Conservation (phyloP, 2,797 vertebrate species). For the Rhabdophis nuchalis region DNA sequence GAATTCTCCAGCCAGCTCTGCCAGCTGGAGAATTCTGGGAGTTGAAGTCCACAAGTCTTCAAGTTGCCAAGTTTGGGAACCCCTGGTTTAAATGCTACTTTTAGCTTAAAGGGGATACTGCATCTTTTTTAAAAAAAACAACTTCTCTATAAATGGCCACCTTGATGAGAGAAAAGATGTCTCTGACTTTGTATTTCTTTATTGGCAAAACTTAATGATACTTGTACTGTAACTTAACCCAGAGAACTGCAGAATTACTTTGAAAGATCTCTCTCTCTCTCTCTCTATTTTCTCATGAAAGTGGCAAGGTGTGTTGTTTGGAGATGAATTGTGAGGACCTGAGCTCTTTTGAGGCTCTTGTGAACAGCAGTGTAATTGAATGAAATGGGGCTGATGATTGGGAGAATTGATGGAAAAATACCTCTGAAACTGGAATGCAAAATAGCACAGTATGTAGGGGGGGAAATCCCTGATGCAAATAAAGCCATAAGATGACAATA, state of each 20-base stretch:
- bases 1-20: too few relatives aligned
- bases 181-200: slow-evolving; percentile 19
- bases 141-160: slow-evolving; percentile 69
- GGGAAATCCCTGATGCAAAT: slow-evolving; percentile 76
- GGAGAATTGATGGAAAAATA: slow-evolving; percentile 77
- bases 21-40: too few relatives aligned
- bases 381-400: slow-evolving; percentile 66
- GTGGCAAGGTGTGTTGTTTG: slow-evolving; percentile 51
- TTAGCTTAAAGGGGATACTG: slow-evolving; percentile 64
- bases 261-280: slow-evolving; percentile 32
- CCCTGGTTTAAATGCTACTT: slow-evolving; percentile 38
- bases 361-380: slow-evolving; percentile 56
- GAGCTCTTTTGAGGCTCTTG: slow-evolving; percentile 45
- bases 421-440: slow-evolving; percentile 83
- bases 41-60: too few relatives aligned
- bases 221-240: slow-evolving; percentile 35
- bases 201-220: slow-evolving; percentile 45
- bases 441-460: slow-evolving; percentile 79
- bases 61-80: too few relatives aligned
- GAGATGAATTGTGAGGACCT: slow-evolving; percentile 55
- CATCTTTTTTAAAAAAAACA: slow-evolving; percentile 53
- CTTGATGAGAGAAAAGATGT: slow-evolving; percentile 46
- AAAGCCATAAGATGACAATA: slow-evolving; percentile 89
- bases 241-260: slow-evolving; percentile 36
- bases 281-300: slow-evolving; percentile 23